Evolutionary conservation across 1,140 invertebrate genomes (phyloP).

Genomic region (Aphis craccivora): DNA sequence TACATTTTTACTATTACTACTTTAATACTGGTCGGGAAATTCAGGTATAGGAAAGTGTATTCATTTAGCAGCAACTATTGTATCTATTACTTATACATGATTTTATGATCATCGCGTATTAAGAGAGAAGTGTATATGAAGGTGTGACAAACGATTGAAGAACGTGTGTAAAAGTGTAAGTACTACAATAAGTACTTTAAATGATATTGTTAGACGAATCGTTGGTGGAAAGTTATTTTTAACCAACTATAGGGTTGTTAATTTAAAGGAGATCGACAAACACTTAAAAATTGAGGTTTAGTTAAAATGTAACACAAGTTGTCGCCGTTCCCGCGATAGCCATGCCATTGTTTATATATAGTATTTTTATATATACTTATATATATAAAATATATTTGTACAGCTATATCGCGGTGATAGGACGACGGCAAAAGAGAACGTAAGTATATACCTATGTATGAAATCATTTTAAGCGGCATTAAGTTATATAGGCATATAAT

Average conservation of each 20-base stretch:
- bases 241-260: neutral
- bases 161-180: neutral
- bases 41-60: neutral
- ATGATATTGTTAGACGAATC: neutral
- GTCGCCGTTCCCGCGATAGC: constrained; percentile 28
- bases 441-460: neutral
- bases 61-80: no score
- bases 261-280: neutral
- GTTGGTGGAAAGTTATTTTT: neutral
- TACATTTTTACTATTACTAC: neutral
- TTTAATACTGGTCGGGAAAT: neutral
- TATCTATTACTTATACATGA: no score
- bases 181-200: neutral
- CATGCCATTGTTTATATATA: constrained; percentile 41
- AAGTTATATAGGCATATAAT: neutral
- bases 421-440: neutral
- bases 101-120: neutral
- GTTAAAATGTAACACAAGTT: neutral
- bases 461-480: neutral
- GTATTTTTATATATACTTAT: neutral
- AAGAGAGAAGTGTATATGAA: neutral
- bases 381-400: constrained; percentile 39
- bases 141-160: neutral
- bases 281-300: neutral
- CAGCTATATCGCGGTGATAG: neutral